Evolutionary conservation across 2,888 invertebrate genomes (phyloP), one percentile per base, ranked within the genome.

Genomic region (Phyto melanocephala): DNA sequence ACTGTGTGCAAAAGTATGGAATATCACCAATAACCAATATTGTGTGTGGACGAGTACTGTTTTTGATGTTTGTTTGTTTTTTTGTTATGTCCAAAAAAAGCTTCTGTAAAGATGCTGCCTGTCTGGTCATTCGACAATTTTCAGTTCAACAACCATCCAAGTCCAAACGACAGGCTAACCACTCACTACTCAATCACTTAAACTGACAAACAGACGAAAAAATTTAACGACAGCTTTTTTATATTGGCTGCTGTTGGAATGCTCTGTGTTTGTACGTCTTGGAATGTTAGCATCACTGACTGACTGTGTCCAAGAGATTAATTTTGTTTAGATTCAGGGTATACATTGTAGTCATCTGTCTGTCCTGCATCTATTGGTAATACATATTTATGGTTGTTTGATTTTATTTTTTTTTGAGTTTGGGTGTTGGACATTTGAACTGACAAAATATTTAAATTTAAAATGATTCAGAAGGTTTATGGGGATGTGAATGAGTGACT

Each of bases 401-500:
- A 56, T 63, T n/a, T n/a, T n/a, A n/a, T n/a, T n/a, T n/a, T n/a
- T 54, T 60, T 76, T 80, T 60, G 8, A 17, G 65, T 72, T 72
- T 77, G 67, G 77, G 54, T 62, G 60, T 77, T 71, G 77, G 68
- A 77, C 67, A 47, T 65, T 68, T 71, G 56, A 78, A 79, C 85
- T 87, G 87, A 88, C 89, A 88, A 88, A 89, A 88, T 87, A 88
- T 88, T 89, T 88, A 85, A 88, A 89, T 89, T 88, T 89, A 86
- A 84, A 87, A 87, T 89, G 86, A 70, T 78, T 82, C 70, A 82
- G 65, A 54, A 65, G 76, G 62, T 77, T 72, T 50, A 17, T 74
- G 40, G 45, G 60, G 13, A 5, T 45, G n/a, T 15, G n/a, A 22
- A 4, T 50, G 35, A 35, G 13, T 50, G 33, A 28, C 3, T 50